A percentile compares a stretch with the other conserved stretches of the same genome.
Conservation (phyloP, 2,797 vertebrate genomes). For the Rhabdomys pumilio region DNA sequence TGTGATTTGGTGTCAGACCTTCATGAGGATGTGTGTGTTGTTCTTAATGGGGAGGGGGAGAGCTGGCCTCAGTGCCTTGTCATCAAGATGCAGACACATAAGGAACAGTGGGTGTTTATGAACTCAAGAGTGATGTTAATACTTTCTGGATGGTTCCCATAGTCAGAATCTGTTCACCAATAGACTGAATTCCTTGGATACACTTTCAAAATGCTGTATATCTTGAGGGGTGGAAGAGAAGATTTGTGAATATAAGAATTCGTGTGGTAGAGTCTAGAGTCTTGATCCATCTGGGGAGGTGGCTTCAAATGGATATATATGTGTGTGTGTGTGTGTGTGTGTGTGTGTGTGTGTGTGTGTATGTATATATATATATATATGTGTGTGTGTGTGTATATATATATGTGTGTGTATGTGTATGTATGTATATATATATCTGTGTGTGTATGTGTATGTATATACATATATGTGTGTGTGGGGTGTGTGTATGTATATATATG, state of each 20-base stretch:
- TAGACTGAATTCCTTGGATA: not conserved
- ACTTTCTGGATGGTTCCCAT: not conserved
- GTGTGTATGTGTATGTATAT: too few species aligned
- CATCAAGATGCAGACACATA: not conserved
- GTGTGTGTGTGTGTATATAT: too few species aligned
- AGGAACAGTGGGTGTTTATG: not conserved
- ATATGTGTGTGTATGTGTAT: too few species aligned
- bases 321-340: too few species aligned
- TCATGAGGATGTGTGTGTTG: not conserved
- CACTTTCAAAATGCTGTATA: not conserved
- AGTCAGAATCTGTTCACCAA: conserved; percentile 11
- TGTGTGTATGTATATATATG: too few species aligned
- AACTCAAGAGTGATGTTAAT: not conserved
- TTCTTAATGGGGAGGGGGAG: not conserved
- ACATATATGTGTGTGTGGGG: too few species aligned
- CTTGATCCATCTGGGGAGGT: not conserved
- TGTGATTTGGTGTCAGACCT: not conserved
- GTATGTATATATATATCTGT: too few species aligned
- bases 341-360: too few species aligned
- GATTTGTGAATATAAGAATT: not conserved
- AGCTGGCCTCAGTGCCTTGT: not conserved
- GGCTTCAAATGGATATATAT: not conserved
- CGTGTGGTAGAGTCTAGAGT: not conserved
- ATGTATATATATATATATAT: too few species aligned
- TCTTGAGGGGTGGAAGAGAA: not conserved